phyloP scores from a whole-genome alignment of 1,140 invertebrate species.

The Bicyclus anynana region DNA sequence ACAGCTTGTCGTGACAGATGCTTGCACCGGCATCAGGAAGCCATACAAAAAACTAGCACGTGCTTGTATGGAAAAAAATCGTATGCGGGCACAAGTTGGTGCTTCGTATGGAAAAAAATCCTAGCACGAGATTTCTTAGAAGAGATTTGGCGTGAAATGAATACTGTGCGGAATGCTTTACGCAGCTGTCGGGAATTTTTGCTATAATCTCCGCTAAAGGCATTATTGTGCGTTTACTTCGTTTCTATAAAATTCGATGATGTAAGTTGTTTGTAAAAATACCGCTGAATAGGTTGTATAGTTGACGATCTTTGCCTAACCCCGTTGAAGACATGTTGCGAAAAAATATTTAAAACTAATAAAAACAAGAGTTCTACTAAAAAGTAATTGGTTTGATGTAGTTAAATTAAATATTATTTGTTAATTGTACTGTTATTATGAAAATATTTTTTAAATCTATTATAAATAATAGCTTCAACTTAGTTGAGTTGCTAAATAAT shows the following conservation, averaged over 20 bases:
- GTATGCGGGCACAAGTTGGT: conserved; percentile 70
- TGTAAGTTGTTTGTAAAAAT: neutral
- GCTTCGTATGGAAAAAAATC: conserved; percentile 41
- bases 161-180: conserved; percentile 35
- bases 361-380: too few species aligned
- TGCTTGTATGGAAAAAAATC: conserved; percentile 68
- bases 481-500: too few species aligned
- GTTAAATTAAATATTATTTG: too few species aligned
- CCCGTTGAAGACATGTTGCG: too few species aligned
- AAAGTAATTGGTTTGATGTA: too few species aligned
- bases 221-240: neutral
- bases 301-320: too few species aligned
- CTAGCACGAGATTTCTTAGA: conserved; percentile 50
- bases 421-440: too few species aligned
- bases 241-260: neutral
- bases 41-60: conserved; percentile 64
- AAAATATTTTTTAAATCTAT: too few species aligned
- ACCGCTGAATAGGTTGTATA: neutral
- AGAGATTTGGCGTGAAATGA: conserved; percentile 48
- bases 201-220: neutral
- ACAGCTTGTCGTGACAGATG: conserved; percentile 70
- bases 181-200: conserved; percentile 33
- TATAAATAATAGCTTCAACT: too few species aligned
- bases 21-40: conserved; percentile 58
- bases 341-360: too few species aligned